Evolutionary conservation across 2,888 invertebrate species (phyloP), one percentile per base, ranked within the genome.

Genomic region (Rhagonycha lutea): DNA sequence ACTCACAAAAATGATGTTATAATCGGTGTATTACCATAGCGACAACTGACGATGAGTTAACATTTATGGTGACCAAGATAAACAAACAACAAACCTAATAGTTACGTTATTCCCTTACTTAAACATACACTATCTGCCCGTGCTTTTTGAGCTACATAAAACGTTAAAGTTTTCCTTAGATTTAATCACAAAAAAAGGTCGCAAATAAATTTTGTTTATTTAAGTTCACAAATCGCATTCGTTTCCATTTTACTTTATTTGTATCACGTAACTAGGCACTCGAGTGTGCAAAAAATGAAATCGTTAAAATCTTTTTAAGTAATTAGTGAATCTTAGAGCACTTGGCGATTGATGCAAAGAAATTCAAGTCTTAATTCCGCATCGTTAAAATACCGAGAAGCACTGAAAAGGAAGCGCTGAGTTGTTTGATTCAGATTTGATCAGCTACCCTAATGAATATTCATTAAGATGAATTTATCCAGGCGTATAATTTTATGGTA

Each of bases 371-470:
- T 65, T 65, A 65, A 65, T 65, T 65, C 63, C 71, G 72, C 74
- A 79, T 79, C 78, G 80, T 79, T 75, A 78, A 77, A 79, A 79
- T 81, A 78, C 82, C 79, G 32, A 26, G 63, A 32, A 76, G 76
- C 73, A 67, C 70, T 70, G 69, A 70, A 65, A 77, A 79, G 81
- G 79, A 83, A 81, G 83, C 83, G 83, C 80, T 81, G 81, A 82
- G 80, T 80, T 83, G 80, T 83, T 83, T 82, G 83, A 83, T 83
- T 83, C 80, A 81, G 79, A 82, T 80, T 81, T 80, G 83, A 84
- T 84, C 83, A 82, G 79, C 80, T 80, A 74, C 80, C 79, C 76
- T 78, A 79, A 82, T 84, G 83, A 83, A 84, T 84, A 84, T 84
- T 84, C 82, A 84, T 83, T 61, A 76, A 68, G 69, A 72, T 69